Conservation (phyloP, 2,113 vertebrate species). For the Peucedramus taeniatus region DNA sequence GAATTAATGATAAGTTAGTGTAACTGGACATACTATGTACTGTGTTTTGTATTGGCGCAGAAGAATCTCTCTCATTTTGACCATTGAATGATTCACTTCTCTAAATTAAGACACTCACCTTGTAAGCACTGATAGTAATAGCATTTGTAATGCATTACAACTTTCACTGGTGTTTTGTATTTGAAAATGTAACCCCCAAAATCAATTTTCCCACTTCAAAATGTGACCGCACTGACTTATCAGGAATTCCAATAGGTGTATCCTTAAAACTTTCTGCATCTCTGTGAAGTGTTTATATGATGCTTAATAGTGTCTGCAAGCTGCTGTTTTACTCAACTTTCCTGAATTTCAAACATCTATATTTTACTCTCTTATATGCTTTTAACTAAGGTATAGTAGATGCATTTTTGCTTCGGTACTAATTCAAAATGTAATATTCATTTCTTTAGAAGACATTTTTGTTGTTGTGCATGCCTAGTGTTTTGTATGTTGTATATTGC, state of each 20-base stretch:
- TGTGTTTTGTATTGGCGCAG: not conserved
- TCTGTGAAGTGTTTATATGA: slow-evolving; percentile 76
- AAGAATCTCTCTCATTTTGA: not conserved
- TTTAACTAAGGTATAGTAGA: slow-evolving; percentile 89
- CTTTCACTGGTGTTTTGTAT: not conserved
- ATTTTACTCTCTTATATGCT: slow-evolving; percentile 88
- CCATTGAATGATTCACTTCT: not conserved
- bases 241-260: slow-evolving; percentile 68
- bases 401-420: slow-evolving; percentile 90
- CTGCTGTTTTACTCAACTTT: slow-evolving; percentile 84
- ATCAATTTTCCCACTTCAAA: not conserved
- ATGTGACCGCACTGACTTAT: slow-evolving; percentile 73
- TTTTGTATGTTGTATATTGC: slow-evolving; percentile 99
- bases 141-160: not conserved
- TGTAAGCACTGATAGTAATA: not conserved
- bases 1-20: slow-evolving; percentile 80
- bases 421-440: slow-evolving; percentile 91
- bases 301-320: slow-evolving; percentile 83
- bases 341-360: slow-evolving; percentile 86
- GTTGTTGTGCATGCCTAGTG: slow-evolving; percentile 99
- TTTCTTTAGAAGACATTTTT: slow-evolving; percentile 94
- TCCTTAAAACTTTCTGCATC: slow-evolving; percentile 71
- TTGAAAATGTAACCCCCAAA: not conserved
- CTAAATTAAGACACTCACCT: not conserved
- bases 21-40: not conserved